Evolutionary conservation across 2,888 invertebrate species (phyloP), one percentile per base, ranked within the genome.

Genomic region (Pelosia muscerda): DNA sequence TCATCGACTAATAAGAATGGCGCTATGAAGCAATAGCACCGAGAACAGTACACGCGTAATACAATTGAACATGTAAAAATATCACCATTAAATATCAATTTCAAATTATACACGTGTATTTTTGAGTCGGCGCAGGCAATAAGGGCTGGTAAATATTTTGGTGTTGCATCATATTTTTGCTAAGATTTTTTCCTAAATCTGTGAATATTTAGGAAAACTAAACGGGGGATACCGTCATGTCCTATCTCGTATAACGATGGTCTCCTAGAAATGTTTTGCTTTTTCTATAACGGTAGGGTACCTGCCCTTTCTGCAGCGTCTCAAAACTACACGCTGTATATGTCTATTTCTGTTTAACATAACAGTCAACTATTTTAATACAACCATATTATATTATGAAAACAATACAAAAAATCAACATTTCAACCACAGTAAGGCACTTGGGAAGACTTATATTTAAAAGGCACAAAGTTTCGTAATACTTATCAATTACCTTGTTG

Each of bases 401-500:
- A 58, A 31, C 63, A 56, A 69, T 59, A 19, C 11, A 6, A 8
- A 61, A 60, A 66, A 60, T 26, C 59, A 69, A 65, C 19, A 61
- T 61, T 56, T 34, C 23, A 57, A 62, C 58, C 31, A 54, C 23
- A 25, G 13, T 64, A 78, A 77, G 78, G 81, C 80, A 81, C 77
- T 63, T 71, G 66, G 73, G 75, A 81, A 78, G 75, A 81, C 74
- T 23, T 68, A 65, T 5, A 28, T 63, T 54, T 59, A 38, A 73
- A 69, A 72, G 78, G 75, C 76, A 73, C 71, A 53, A 31, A 68
- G 19, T 63, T 66, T 10, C 6, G 34, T 61, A 25, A 42, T 55
- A 60, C 59, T 61, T 72, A 66, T 23, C 10, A 70, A 70, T 22
- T 79, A 78, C 72, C 78, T 63, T 70, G 62, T 23, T 57, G 75